Evolutionary conservation across 2,888 invertebrate species (phyloP), one percentile per base, ranked within the genome.

Genomic region (Scaeva pyrastri): DNA sequence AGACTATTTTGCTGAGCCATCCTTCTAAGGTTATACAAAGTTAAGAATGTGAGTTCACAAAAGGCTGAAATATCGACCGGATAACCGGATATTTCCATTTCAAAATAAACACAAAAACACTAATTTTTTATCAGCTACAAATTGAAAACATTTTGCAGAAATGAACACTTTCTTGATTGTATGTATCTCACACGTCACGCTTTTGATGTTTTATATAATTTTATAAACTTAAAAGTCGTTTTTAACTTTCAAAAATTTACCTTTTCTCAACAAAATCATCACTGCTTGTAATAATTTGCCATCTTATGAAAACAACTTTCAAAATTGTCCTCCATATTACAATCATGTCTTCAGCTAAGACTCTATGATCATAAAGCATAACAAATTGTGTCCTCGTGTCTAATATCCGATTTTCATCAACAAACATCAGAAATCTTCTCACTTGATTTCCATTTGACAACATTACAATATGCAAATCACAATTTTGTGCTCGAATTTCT

Each of bases 311-410:
- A 8, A 97, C 91, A 0, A 96, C 95, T 88, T 96, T 96, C 19
- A 97, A 94, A 62, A 97, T 95, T 84, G 96, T 94, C 84, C 95
- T 96, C 97, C 97, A 97, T 14, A 97, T 91, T 89, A 95, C 96
- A 89, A 95, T 94, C 84, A 96, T 92, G 6, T 95, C 94, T 86
- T 94, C 93, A 68, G 93, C 93, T 89, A 96, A 95, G 1, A 97
- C 92, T 6, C 96, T 93, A 78, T 93, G 92, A 91, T 97, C 96
- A 90, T 96, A 94, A 0, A 97, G 92, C 77, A 97, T 91, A 45
- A 97, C 92, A 89, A 95, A 97, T 88, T 95, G 95, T 0, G 95
- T 95, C 89, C 95, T 94, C 0, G 96, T 95, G 90, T 96, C 95
- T 55, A 97, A 90, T 21, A 96, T 92, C 8, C 96, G 94, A 90